phyloP scores from a whole-genome alignment of 2,113 vertebrate genomes.

The Oreochromis spilurus region DNA sequence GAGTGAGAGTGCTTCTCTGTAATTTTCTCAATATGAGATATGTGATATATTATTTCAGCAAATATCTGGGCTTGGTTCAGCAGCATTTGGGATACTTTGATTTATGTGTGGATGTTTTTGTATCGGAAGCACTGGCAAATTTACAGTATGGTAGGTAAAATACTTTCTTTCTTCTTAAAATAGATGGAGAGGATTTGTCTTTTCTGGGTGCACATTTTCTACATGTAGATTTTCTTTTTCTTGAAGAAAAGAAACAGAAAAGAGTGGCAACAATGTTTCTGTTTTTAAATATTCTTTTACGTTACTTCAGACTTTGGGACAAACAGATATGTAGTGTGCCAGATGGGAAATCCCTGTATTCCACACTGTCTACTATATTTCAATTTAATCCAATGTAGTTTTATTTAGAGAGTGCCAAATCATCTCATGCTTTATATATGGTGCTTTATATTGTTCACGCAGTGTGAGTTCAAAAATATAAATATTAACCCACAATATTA shows the following conservation, averaged over 20 bases:
- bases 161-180: not conserved
- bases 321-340: not conserved
- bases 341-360: not conserved
- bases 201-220: not conserved
- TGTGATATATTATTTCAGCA: constrained; percentile 59
- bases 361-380: not conserved
- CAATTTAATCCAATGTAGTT: rapidly evolving
- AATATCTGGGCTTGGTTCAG: constrained; percentile 35
- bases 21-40: constrained; percentile 70
- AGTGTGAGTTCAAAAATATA: not conserved
- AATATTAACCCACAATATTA: not conserved
- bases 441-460: not conserved
- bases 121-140: constrained; percentile 8
- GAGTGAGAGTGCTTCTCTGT: constrained; percentile 56
- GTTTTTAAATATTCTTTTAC: not conserved
- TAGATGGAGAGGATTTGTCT: not conserved
- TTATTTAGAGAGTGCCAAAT: not conserved
- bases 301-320: not conserved
- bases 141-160: not conserved
- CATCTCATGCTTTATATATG: not conserved
- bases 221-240: not conserved
- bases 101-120: constrained; percentile 46
- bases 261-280: not conserved
- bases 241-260: not conserved
- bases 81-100: constrained; percentile 19